These are phyloP conservation scores for Sesia apiformis DNA, from an alignment of 2,888 invertebrate genomes.

Conservation along the genomic window DNA sequence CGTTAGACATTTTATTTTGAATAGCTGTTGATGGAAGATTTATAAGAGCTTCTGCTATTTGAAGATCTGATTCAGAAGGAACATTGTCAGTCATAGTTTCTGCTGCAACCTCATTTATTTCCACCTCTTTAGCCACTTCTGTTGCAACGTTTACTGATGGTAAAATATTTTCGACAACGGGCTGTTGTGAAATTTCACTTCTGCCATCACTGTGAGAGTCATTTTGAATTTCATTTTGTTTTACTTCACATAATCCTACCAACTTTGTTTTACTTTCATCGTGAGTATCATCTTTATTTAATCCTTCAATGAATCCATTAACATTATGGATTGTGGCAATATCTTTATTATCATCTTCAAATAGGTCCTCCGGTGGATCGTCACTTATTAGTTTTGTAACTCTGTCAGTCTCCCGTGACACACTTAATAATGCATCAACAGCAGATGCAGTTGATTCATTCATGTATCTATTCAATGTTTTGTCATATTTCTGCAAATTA, in stretches of 20 bases:
- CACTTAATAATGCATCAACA: conserved; percentile 62
- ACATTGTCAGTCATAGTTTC: conserved; percentile 20
- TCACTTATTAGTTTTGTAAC: conserved; percentile 55
- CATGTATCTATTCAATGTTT: conserved; percentile 31
- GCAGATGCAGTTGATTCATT: conserved; percentile 61
- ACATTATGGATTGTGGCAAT: conserved; percentile 16
- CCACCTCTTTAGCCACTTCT: not conserved
- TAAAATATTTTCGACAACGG: not conserved
- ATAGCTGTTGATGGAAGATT: conserved; percentile 58
- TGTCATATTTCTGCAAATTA: conserved; percentile 16
- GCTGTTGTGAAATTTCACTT: not conserved
- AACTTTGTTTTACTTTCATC: not conserved
- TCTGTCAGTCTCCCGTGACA: conserved; percentile 56
- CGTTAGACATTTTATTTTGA: conserved; percentile 33
- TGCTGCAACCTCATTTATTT: not conserved
- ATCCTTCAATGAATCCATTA: conserved; percentile 27
- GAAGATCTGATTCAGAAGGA: conserved; percentile 64
- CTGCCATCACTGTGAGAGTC: no score
- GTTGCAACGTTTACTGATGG: not conserved
- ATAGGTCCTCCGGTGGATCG: conserved; percentile 61
- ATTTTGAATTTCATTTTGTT: not conserved
- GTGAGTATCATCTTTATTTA: conserved; percentile 8
- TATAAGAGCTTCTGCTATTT: conserved; percentile 65
- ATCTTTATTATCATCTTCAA: conserved; percentile 61
- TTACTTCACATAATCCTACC: not conserved